phyloP scores from a whole-genome alignment of 2,797 vertebrate genomes.

The Alca torda region DNA sequence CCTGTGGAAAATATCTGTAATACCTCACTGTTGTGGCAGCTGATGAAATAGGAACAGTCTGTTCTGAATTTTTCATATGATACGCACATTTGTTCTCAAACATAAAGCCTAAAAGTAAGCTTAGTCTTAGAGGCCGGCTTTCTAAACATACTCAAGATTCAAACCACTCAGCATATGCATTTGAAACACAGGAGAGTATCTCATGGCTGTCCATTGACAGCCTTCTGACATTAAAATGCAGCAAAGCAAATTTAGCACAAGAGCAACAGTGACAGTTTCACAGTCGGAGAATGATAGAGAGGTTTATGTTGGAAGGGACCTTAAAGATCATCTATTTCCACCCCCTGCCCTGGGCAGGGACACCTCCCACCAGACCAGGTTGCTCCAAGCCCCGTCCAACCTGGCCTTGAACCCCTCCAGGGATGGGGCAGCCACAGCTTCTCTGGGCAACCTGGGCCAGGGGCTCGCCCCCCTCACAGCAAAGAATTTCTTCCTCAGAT shows the following conservation, averaged over 20 bases:
- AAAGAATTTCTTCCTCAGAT: background rate
- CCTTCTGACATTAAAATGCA: slow-evolving; percentile 50
- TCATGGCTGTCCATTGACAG: background rate
- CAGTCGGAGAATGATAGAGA: background rate
- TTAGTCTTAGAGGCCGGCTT: background rate
- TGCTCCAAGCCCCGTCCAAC: background rate
- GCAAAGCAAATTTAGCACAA: slow-evolving; percentile 29
- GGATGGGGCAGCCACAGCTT: background rate
- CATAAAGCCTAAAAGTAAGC: background rate
- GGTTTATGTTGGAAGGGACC: background rate
- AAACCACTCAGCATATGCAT: background rate
- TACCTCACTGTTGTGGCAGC: background rate
- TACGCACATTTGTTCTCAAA: background rate
- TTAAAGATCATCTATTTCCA: background rate
- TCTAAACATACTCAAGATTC: slow-evolving; percentile 28
- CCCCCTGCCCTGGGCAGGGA: background rate
- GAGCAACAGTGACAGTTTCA: slow-evolving; percentile 16
- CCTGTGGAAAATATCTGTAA: background rate
- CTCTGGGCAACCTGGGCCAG: background rate
- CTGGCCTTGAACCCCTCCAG: background rate
- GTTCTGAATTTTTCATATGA: slow-evolving; percentile 15
- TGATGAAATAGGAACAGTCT: slow-evolving; percentile 6
- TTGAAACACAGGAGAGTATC: slow-evolving; percentile 44
- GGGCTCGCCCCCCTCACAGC: background rate
- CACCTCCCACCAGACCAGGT: background rate